These are phyloP conservation scores for Drosophila virilis DNA, from an alignment of 1,140 invertebrate genomes.

Conservation along the genomic window DNA sequence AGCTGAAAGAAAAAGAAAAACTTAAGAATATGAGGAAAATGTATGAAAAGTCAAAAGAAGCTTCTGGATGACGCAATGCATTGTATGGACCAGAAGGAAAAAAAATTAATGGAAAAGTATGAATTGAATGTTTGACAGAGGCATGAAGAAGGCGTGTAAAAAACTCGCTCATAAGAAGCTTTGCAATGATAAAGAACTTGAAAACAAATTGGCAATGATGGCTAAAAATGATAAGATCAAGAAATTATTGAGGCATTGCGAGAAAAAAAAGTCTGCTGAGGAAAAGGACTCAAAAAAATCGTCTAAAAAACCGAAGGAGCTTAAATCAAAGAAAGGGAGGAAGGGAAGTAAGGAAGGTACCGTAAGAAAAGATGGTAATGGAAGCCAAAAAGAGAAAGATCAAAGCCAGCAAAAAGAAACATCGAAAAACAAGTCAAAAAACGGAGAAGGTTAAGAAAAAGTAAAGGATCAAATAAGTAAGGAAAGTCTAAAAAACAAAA, in stretches of 20 bases:
- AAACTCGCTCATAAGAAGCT: slow-evolving; percentile 21
- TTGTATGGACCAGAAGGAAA: slow-evolving; percentile 6
- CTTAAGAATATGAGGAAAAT: slow-evolving; percentile 20
- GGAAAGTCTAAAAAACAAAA: neutral
- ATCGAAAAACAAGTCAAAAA: neutral
- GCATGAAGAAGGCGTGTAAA: slow-evolving; percentile 24
- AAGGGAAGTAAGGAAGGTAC: no score
- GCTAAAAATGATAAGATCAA: slow-evolving; percentile 17
- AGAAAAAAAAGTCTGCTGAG: neutral
- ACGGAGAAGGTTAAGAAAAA: neutral
- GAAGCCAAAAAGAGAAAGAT: neutral
- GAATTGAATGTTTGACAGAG: slow-evolving; percentile 33
- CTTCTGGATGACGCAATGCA: neutral
- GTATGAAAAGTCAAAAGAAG: slow-evolving; percentile 11
- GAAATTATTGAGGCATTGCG: slow-evolving; percentile 26
- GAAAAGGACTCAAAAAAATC: neutral
- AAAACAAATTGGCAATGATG: slow-evolving; percentile 8
- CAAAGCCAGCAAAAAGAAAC: neutral
- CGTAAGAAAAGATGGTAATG: neutral
- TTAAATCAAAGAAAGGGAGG: neutral
- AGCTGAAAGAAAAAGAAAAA: slow-evolving; percentile 5
- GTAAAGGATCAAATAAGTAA: neutral
- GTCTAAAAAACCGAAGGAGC: neutral
- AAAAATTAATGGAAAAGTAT: slow-evolving; percentile 10
- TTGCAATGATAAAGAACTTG: slow-evolving; percentile 20